Evolutionary conservation across 2,888 invertebrate genomes (phyloP), one percentile per base, ranked within the genome.

Genomic region (Melanotus villosus): DNA sequence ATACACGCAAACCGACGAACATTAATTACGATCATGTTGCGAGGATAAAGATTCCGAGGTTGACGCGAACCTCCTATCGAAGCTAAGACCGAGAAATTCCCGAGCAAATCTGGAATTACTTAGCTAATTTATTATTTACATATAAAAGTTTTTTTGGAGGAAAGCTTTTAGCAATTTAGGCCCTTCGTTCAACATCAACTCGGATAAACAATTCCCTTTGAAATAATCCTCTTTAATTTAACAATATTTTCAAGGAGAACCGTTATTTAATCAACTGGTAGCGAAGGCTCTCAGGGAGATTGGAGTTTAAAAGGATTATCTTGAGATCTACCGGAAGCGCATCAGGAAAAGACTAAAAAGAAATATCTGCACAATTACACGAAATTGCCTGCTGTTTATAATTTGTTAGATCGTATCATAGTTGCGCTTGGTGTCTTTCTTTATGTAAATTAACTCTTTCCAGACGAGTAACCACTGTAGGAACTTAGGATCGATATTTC

Each of bases 251-350:
- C 56, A 38, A 16, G 52, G 12, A 32, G n/a, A 52, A 18, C 12
- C 38, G 19, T 56, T 56, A 36, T 56, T 56, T 56, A 56, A 56
- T 56, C 56, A 56, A 38, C 19, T 19, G 21, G 12, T n/a, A 34
- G 32, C n/a, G 32, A 38, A 56, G 36, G 56, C 56, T 36, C 38
- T 56, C 38, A 38, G 19, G 56, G 16, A 38, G 23, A 56, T 56
- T 56, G 56, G 38, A 56, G 14, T 56, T 56, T 56, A 56, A 56
- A 56, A 56, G 56, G 56, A 56, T 56, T 56, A 56, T 36, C 36
- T 6, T 30, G 30, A 30, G n/a, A 30, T 16, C 6, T 21, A 38
- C 7, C 56, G 56, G 34, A 56, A 36, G 5, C 6, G 32, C 34
- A 56, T 56, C 36, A 12, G 18, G 52, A 19, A 47, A 32, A 34